Evolutionary conservation across 2,888 invertebrate species (phyloP), one percentile per base, ranked within the genome.

Genomic region (Lepidochrysops patricia): DNA sequence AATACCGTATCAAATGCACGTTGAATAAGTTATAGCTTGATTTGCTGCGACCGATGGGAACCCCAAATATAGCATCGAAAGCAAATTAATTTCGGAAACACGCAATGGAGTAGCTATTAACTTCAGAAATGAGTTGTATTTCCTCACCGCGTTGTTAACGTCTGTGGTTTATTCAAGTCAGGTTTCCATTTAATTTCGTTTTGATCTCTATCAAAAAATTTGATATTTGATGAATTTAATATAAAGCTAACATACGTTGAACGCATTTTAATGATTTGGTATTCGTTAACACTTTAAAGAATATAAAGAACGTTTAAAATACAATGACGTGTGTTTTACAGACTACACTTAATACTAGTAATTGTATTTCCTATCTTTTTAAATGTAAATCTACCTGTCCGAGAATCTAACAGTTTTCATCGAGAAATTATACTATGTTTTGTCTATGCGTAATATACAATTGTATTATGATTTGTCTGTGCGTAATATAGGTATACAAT

Each of bases 81-180:
- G 75, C 70, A 82, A 86, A 84, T 84, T 84, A 85, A 87, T 83
- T 84, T 83, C 67, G 72, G 66, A 65, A 80, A 74, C 88, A 89
- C 88, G 88, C 88, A 81, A 88, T 76, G 75, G 64, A 73, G 74
- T 74, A 75, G 71, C 76, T 74, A 80, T 80, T 82, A 74, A 73
- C 71, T 77, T 78, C 74, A 74, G 71, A 76, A 84, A 85, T 78
- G 72, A 76, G 75, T 77, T 79, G 76, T 74, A 74, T 75, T 74
- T 76, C 76, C 73, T 75, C 80, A 78, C 79, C 74, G 72, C 69
- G 75, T 69, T 74, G 76, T 74, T 80, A 50, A 50, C 50, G 50
- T 29, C 54, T 77, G 70, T 61, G 68, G 68, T 68, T 70, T 34
- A 61, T 60, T 61, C 57, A 63, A 63, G 56, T 60, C 37, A 57